These are phyloP conservation scores for Heliconius hermathena DNA, from an alignment of 1,140 invertebrate genomes.

Conservation along the genomic window DNA sequence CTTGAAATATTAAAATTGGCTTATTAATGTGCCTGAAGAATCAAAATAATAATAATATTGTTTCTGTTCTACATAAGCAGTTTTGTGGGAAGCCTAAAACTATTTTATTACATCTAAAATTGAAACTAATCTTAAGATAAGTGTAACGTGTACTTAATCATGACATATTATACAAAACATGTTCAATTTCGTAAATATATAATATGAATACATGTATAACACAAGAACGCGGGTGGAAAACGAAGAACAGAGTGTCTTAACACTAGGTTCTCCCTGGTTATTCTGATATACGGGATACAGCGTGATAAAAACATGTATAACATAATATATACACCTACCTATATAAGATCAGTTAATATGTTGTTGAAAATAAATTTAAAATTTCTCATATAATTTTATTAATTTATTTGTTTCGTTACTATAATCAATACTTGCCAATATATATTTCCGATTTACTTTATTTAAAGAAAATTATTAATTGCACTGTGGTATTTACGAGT, in stretches of 20 bases:
- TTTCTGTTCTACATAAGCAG: not conserved
- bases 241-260: too few species aligned
- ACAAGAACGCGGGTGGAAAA: too few species aligned
- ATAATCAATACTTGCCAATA: not conserved
- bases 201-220: not conserved
- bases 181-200: not conserved
- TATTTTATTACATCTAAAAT: not conserved
- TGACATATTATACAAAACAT: not conserved
- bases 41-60: too few species aligned
- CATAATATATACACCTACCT: too few species aligned
- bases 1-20: too few species aligned
- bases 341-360: constrained; percentile 44
- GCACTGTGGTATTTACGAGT: too few species aligned
- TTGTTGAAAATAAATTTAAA: constrained; percentile 53
- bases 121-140: not conserved
- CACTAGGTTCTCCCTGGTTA: too few species aligned
- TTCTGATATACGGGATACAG: too few species aligned
- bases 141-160: not conserved
- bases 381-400: constrained; percentile 25
- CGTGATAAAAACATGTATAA: too few species aligned
- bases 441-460: too few species aligned
- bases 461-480: too few species aligned
- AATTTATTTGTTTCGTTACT: not conserved
- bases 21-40: too few species aligned
- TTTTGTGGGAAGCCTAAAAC: not conserved